Evolutionary conservation across 30 jellyfish, hydroid and myxozoan genomes (phyloP).

Genomic region (Pelagia noctiluca): DNA sequence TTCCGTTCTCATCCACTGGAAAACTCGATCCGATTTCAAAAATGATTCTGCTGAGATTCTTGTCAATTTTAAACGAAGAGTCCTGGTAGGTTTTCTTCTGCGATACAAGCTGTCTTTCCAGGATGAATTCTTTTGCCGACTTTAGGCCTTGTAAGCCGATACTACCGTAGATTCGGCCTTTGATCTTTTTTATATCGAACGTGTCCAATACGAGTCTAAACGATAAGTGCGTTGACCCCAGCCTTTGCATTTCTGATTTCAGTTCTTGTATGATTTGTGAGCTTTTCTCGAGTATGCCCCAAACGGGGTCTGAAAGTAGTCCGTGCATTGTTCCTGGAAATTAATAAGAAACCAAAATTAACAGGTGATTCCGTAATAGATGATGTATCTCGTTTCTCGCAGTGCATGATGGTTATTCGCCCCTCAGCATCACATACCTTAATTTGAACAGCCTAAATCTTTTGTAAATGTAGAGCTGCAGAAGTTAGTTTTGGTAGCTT

Average conservation of each 20-base stretch:
- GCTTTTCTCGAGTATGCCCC: not conserved
- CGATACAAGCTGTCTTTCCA: conserved; percentile 35
- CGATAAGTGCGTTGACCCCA: conserved; percentile 5
- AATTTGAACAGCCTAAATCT: too few species aligned
- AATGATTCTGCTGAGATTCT: conserved; percentile 6
- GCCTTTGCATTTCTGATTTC: not conserved
- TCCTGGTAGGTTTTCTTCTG: not conserved
- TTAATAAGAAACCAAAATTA: too few species aligned
- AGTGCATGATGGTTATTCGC: too few species aligned
- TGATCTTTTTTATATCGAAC: not conserved
- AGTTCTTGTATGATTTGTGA: conserved; percentile 24
- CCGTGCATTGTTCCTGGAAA: conserved; percentile 46
- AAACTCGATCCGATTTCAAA: conserved; percentile 57
- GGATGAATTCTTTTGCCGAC: conserved; percentile 20
- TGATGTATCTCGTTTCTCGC: too few species aligned
- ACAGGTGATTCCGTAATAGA: too few species aligned
- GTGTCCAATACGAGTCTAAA: conserved; percentile 43
- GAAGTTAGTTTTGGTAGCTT: too few species aligned
- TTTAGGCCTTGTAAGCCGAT: conserved; percentile 56
- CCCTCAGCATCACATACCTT: too few species aligned
- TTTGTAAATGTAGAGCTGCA: too few species aligned
- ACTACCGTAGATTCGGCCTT: conserved; percentile 59
- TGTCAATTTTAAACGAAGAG: conserved; percentile 32
- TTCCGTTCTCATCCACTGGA: conserved; percentile 44
- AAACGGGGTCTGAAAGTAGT: conserved; percentile 2